A percentile compares a stretch with the other conserved stretches of the same genome.
phyloP scores from a whole-genome alignment of 1,140 invertebrate species.

The Drosophila parvula region DNA sequence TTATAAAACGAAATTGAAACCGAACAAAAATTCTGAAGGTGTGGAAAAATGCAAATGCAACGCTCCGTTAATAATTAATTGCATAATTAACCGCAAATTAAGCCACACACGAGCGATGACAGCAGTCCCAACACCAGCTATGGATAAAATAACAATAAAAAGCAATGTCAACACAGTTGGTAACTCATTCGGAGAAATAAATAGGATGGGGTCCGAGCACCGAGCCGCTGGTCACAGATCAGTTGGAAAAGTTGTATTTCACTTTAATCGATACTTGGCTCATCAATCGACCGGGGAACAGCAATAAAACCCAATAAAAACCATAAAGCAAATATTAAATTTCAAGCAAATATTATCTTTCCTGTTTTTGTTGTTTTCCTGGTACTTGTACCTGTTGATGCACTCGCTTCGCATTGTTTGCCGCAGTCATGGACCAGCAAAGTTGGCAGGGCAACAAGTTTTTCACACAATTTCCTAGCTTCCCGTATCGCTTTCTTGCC shows the following conservation, averaged over 20 bases:
- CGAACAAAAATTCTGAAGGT: slow-evolving; percentile 30
- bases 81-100: slow-evolving; percentile 79
- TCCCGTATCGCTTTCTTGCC: not conserved
- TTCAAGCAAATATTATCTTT: slow-evolving; percentile 67
- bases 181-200: slow-evolving; percentile 15
- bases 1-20: slow-evolving; percentile 39
- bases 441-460: slow-evolving; percentile 34
- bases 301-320: slow-evolving; percentile 18
- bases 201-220: slow-evolving; percentile 2
- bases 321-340: slow-evolving; percentile 60
- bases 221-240: slow-evolving; percentile 36
- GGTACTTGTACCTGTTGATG: slow-evolving; percentile 3
- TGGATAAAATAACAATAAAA: slow-evolving; percentile 21
- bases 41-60: slow-evolving; percentile 51
- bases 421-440: slow-evolving; percentile 23
- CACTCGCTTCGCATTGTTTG: slow-evolving; percentile 15
- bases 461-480: slow-evolving; percentile 10
- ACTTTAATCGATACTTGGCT: slow-evolving; percentile 29
- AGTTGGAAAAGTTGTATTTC: slow-evolving; percentile 27
- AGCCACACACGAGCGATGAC: slow-evolving; percentile 57
- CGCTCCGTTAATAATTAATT: slow-evolving; percentile 76
- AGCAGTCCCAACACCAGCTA: slow-evolving; percentile 27
- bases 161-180: slow-evolving; percentile 65
- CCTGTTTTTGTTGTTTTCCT: slow-evolving; percentile 29
- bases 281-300: slow-evolving; percentile 17